These are phyloP conservation scores for Cynodonichthys magdalenae DNA, from an alignment of 2,797 vertebrate species.

Conservation along the genomic window DNA sequence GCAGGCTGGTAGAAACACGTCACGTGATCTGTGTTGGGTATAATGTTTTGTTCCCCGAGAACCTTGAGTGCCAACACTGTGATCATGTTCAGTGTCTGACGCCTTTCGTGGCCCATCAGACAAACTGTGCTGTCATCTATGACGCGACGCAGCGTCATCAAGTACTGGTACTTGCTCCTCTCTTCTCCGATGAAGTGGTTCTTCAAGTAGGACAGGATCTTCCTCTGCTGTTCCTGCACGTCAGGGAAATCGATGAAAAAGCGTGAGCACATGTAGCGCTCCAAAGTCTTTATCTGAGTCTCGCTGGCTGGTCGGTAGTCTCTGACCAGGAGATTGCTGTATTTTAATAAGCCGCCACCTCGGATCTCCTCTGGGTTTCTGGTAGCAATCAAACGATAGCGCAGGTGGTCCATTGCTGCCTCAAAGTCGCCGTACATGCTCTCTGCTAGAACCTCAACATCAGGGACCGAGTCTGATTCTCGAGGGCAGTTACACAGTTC, in stretches of 20 bases:
- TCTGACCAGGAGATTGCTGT: slow-evolving; percentile 93
- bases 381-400: slow-evolving; percentile 90
- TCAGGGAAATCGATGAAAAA: slow-evolving; percentile 99
- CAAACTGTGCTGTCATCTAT: slow-evolving; percentile 96
- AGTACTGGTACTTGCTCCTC: slow-evolving; percentile 96
- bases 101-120: slow-evolving; percentile 92
- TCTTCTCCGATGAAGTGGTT: slow-evolving; percentile 98
- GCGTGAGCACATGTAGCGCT: slow-evolving; percentile 98
- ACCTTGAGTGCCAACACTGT: slow-evolving; percentile 92
- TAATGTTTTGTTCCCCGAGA: slow-evolving; percentile 93
- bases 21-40: slow-evolving; percentile 91
- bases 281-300: slow-evolving; percentile 91
- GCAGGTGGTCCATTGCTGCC: slow-evolving; percentile 92
- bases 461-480: slow-evolving; percentile 61
- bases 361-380: slow-evolving; percentile 96
- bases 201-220: slow-evolving; percentile 95
- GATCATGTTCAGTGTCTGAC: slow-evolving; percentile 96
- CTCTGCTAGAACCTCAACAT: slow-evolving; percentile 87
- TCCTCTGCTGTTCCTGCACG: slow-evolving; percentile 91
- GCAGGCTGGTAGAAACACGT: slow-evolving; percentile 97
- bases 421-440: slow-evolving; percentile 97
- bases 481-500: slow-evolving; percentile 36
- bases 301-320: slow-evolving; percentile 92
- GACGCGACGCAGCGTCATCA: slow-evolving; percentile 93
- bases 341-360: slow-evolving; percentile 95